These are phyloP conservation scores for Lycocorax pyrrhopterus DNA, from an alignment of 2,113 vertebrate genomes.

Conservation along the genomic window DNA sequence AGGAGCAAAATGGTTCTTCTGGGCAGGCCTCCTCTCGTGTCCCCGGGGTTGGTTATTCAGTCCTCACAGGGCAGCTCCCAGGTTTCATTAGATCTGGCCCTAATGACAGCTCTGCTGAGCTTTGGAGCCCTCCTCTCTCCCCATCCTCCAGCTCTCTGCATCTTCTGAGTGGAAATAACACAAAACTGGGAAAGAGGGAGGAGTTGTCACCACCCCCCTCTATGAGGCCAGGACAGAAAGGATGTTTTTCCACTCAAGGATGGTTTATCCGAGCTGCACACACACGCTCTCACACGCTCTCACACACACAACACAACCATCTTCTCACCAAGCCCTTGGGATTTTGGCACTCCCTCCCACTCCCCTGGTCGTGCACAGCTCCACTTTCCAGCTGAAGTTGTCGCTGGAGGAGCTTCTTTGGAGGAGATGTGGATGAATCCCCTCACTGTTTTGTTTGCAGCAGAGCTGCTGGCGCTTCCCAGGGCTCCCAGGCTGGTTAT, in stretches of 20 bases:
- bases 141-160: not conserved
- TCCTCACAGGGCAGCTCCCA: not conserved
- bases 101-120: not conserved
- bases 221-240: not conserved
- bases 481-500: not conserved
- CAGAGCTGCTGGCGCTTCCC: not conserved
- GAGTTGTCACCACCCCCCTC: not conserved
- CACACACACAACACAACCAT: not conserved
- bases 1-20: not conserved
- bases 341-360: not conserved
- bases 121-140: not conserved
- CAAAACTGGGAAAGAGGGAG: not conserved
- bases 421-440: not conserved
- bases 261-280: not conserved
- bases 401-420: not conserved
- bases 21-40: accelerated
- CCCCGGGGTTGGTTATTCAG: not conserved
- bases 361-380: not conserved
- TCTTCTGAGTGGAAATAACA: not conserved
- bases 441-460: not conserved
- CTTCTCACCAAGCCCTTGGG: not conserved
- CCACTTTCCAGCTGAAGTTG: not conserved
- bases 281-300: accelerated
- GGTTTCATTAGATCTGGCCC: not conserved
- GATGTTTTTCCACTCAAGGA: not conserved